Evolutionary conservation across 1,140 invertebrate genomes (phyloP), one percentile per base, ranked within the genome.

Genomic region (Ctenoplectra terminalis): DNA sequence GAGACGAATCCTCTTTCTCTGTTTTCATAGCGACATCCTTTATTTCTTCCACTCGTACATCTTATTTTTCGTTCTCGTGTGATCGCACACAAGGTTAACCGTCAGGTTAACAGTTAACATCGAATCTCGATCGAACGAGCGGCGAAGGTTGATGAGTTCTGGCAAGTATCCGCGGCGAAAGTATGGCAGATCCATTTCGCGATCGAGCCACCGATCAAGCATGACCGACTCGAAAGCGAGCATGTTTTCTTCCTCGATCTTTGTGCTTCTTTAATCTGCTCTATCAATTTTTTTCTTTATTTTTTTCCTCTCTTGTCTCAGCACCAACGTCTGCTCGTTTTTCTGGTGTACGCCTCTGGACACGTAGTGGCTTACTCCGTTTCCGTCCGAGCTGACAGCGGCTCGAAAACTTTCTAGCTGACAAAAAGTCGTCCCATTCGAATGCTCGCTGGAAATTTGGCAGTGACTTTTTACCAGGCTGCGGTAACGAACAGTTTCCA

Each of bases 1-100:
- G 37, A 40, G 40, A n/a, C 78, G 73, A 84, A 83, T 83, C 77
- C 85, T 86, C 85, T 63, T 89, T 85, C 86, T 75, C 76, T 29
- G 61, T 37, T 73, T 74, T 77, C 31, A 61, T 78, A 34, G 7
- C 81, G 15, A 50, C 56, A 23, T 70, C 43, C 52, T 26, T 64
- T 7, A n/a, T n/a, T 11, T 60, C 56, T 29, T 56, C 54, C 26
- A 13, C 2, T 56, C 54, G 54, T n/a, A n/a, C 66, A 66, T 71
- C 54, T 63, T 37, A 17, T 31, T 79, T 29, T 52, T 48, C 23
- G 29, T 20, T 56, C 70, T 63, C 73, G 77, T 81, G 79, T 40
- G 71, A 37, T 61, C 60, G 60, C 15, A 20, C 34, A 2, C 34
- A 26, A 1, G n/a, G 15, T 23, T 26, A 8, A 58, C 31, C 6